phyloP scores from a whole-genome alignment of 2,113 vertebrate genomes.

The Hippocampus mohnikei region DNA sequence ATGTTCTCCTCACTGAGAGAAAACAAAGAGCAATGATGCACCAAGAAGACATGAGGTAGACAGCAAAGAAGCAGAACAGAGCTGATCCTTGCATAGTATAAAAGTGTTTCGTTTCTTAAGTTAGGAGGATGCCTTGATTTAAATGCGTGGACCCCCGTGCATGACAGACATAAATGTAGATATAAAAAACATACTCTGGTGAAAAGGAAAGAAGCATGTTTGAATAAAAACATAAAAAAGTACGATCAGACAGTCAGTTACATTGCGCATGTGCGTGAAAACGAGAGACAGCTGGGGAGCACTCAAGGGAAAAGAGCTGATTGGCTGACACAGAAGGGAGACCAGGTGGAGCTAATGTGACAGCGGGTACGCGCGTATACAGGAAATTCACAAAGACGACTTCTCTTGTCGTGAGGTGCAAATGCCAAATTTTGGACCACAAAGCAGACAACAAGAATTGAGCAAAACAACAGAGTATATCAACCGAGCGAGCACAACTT shows the following conservation, averaged over 20 bases:
- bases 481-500: neutral
- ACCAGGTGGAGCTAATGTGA: neutral
- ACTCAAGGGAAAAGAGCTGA: neutral
- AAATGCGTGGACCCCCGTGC: neutral
- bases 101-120: neutral
- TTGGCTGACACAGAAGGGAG: neutral
- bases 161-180: neutral
- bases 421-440: neutral
- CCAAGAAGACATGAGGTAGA: constrained; percentile 21
- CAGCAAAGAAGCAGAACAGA: constrained; percentile 7
- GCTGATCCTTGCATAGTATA: neutral
- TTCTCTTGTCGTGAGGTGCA: neutral
- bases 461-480: neutral
- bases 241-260: neutral
- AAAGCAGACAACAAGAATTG: neutral
- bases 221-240: neutral
- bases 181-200: neutral
- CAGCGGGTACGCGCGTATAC: neutral
- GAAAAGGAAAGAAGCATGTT: neutral
- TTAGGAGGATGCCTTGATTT: neutral
- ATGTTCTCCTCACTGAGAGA: constrained; percentile 27
- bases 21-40: constrained; percentile 36
- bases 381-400: no score
- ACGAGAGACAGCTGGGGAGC: neutral
- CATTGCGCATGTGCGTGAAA: neutral